Base-by-base conservation (phyloP, 2,888 invertebrate genomes). In the Gryllus longicercus region DNA sequence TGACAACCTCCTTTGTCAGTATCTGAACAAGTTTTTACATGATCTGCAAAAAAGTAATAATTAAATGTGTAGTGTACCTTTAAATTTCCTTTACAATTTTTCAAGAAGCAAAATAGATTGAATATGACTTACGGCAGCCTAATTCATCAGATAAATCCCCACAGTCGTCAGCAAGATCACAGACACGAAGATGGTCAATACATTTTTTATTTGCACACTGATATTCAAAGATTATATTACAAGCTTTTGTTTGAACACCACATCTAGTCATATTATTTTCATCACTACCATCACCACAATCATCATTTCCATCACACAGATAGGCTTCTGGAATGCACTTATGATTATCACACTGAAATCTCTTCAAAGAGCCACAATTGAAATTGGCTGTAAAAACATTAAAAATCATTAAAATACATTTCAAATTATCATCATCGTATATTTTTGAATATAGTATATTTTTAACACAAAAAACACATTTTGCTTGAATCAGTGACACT, bases 181-280 rank as follows among this genome's bases (percentile, higher is more conserved):
- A 98, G 1, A 96, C 91, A 86, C 93, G 93, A 0, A 89, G 86
- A 79, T 93, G 91, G 78, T 93, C 92, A 78, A 97, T 91, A 86
- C 98, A 98, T 84, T 92, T 93, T 82, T 93, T 92, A 87, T 96
- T 96, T 80, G 95, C 94, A 87, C 98, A 98, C 85, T 94, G 93
- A 88, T 94, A 97, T 88, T 97, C 96, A 11, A 91, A 89, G 83
- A 91, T 90, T 0, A 92, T 90, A 85, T 95, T 94, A 86, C 95
- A 95, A 0, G 94, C 92, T 83, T 92, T 91, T 79, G 91, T 90
- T 82, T 93, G 91, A n/a, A 91, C 89, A 2, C 93, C 92, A 86
- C 96, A 97, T 80, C 96, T 88, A 0, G 96, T 96, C 91, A 96
- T 94, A 87, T 97, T 96, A 87, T 97, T 97, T 88, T 98, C 98